phyloP scores from a whole-genome alignment of 2,797 vertebrate species.

The Acanthurus leucopareius region DNA sequence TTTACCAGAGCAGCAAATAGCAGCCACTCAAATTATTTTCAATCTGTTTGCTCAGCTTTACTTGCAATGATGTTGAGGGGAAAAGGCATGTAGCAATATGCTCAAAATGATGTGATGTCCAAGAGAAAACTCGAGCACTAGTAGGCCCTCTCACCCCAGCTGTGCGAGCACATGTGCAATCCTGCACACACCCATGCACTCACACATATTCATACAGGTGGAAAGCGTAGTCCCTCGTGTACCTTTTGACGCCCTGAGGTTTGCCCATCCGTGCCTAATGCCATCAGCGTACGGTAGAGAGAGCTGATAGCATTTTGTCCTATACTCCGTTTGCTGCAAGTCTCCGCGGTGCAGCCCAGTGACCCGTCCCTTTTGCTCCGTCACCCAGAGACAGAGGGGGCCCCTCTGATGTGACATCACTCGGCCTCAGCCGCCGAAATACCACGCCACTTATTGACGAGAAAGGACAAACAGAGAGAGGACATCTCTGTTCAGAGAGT shows the following conservation, averaged over 20 bases:
- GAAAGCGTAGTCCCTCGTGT: slow-evolving; percentile 66
- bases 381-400: slow-evolving; percentile 65
- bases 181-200: slow-evolving; percentile 4
- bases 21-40: slow-evolving; percentile 31
- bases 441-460: background rate
- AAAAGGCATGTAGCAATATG: background rate
- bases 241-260: slow-evolving; percentile 46
- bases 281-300: slow-evolving; percentile 71
- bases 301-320: slow-evolving; percentile 77
- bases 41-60: slow-evolving; percentile 52
- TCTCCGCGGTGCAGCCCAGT: slow-evolving; percentile 65
- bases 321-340: slow-evolving; percentile 61
- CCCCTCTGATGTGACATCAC: slow-evolving; percentile 47
- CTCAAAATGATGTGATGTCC: slow-evolving; percentile 42
- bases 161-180: slow-evolving; percentile 58
- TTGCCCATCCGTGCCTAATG: slow-evolving; percentile 75
- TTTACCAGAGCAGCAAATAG: slow-evolving; percentile 38
- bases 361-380: slow-evolving; percentile 69
- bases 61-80: slow-evolving; percentile 15
- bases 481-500: background rate
- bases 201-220: slow-evolving; percentile 68
- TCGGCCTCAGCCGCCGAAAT: slow-evolving; percentile 26
- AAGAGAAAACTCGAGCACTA: slow-evolving; percentile 46
- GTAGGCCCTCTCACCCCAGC: slow-evolving; percentile 53
- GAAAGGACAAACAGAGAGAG: slow-evolving; percentile 31